These are phyloP conservation scores for Epinephelus malabaricus DNA, from an alignment of 2,797 vertebrate genomes.

Conservation along the genomic window DNA sequence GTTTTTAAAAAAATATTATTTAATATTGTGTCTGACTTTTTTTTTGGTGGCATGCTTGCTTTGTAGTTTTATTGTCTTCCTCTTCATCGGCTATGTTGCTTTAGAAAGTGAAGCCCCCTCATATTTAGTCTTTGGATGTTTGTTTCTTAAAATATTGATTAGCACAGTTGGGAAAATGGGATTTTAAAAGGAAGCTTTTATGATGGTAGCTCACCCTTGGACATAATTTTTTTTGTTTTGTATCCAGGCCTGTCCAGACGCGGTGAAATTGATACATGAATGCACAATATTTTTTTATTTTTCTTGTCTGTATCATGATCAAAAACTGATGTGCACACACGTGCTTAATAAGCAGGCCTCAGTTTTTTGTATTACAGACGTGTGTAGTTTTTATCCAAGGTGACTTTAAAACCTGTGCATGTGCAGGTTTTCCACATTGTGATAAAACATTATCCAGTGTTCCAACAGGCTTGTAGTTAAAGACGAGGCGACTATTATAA, in stretches of 20 bases:
- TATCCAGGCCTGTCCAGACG: neutral
- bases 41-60: constrained; percentile 3
- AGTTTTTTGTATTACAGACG: neutral
- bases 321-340: neutral
- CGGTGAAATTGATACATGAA: neutral
- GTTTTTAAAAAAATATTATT: neutral
- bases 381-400: constrained; percentile 3
- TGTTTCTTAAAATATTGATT: constrained; percentile 14
- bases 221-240: neutral
- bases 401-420: constrained; percentile 9
- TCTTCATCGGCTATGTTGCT: neutral
- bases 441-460: neutral
- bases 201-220: neutral
- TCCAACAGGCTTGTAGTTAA: neutral
- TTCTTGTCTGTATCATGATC: constrained; percentile 31
- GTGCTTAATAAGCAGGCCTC: neutral
- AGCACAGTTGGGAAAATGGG: neutral
- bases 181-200: constrained; percentile 12
- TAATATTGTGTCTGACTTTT: constrained; percentile 1
- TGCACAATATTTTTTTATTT: constrained; percentile 12
- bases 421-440: constrained; percentile 2
- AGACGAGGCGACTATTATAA: neutral
- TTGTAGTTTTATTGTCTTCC: constrained; percentile 21
- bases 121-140: constrained; percentile 12
- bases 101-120: neutral